Conservation (phyloP, 2,888 invertebrate species). For the Lasioglossum calceatum region DNA sequence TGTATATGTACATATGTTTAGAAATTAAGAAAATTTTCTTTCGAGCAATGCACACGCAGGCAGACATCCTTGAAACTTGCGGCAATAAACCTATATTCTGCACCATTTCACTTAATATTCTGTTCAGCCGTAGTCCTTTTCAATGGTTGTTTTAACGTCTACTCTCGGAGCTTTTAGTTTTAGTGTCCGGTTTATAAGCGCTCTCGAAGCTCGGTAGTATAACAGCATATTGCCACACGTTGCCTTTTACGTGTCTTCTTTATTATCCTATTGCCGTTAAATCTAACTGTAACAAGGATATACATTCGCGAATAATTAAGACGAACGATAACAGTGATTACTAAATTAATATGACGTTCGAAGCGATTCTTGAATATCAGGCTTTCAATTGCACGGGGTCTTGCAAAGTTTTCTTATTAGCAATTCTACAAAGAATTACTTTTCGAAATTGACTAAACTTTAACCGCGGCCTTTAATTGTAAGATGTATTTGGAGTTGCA, state of each 20-base stretch:
- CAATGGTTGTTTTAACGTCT: conserved; percentile 4
- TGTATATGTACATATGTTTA: too few relatives aligned
- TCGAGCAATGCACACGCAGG: neutral
- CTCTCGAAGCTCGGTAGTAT: neutral
- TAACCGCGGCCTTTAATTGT: too few relatives aligned
- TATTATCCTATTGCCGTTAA: neutral
- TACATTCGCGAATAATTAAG: neutral
- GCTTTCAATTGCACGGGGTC: neutral
- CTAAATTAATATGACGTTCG: neutral
- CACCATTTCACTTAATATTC: neutral
- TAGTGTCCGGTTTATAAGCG: neutral
- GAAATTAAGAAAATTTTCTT: neutral
- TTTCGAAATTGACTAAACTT: too few relatives aligned
- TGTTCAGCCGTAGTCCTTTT: neutral
- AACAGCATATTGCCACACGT: neutral
- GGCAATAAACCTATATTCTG: neutral
- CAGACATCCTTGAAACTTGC: neutral
- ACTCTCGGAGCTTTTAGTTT: conserved; percentile 14
- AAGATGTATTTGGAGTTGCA: too few relatives aligned
- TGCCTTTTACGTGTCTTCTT: neutral
- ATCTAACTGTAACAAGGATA: neutral
- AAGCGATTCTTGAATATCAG: neutral
- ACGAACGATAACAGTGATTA: neutral
- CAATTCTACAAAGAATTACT: neutral
- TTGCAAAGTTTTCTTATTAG: neutral